Evolutionary conservation across 1,140 invertebrate genomes (phyloP).

Genomic region (Drosophila nannoptera): DNA sequence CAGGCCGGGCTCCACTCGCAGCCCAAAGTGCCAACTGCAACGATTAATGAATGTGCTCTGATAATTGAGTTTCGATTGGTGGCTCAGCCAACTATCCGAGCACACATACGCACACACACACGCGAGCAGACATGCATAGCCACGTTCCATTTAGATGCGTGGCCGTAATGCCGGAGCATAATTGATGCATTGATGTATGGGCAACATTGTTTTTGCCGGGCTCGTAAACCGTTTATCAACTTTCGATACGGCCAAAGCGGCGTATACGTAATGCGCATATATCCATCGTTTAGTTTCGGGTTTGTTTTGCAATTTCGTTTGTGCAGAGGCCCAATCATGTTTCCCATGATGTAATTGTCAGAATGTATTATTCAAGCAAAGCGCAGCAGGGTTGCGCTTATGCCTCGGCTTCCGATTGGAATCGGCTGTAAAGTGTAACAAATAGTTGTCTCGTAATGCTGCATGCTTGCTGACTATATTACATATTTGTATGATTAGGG

Average conservation of each 20-base stretch:
- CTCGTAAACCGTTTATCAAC: slow-evolving; percentile 12
- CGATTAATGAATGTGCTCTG: slow-evolving; percentile 39
- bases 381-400: too few relatives aligned
- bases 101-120: neutral
- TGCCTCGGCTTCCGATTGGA: too few relatives aligned
- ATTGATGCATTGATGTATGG: slow-evolving; percentile 28
- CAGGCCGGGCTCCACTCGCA: neutral
- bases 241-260: neutral
- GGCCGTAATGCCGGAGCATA: slow-evolving; percentile 3
- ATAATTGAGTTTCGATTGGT: slow-evolving; percentile 37
- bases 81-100: neutral
- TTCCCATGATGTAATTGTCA: too few relatives aligned
- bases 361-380: too few relatives aligned
- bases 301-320: slow-evolving; percentile 7
- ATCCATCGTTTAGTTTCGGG: neutral
- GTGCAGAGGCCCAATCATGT: too few relatives aligned
- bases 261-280: slow-evolving; percentile 25
- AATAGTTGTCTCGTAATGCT: too few relatives aligned
- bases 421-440: too few relatives aligned
- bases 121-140: neutral
- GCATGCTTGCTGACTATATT: too few relatives aligned
- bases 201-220: slow-evolving; percentile 3
- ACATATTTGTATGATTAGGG: neutral
- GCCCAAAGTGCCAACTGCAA: slow-evolving; percentile 5
- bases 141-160: neutral